phyloP scores from a whole-genome alignment of 2,797 vertebrate species.

The Apodemus agrarius region DNA sequence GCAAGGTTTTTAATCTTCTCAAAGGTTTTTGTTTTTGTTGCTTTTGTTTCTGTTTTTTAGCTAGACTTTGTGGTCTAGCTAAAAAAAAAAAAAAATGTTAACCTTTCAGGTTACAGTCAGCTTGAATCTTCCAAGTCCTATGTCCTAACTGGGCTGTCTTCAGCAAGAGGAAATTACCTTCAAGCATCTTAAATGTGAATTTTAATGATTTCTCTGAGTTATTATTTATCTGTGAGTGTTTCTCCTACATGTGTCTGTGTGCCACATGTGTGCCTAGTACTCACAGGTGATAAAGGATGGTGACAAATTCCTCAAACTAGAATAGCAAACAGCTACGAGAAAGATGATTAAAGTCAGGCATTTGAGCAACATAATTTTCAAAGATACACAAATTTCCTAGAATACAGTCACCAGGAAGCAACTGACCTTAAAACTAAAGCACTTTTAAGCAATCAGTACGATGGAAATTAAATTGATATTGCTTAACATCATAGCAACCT shows the following conservation, averaged over 20 bases:
- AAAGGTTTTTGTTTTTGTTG: background rate
- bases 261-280: background rate
- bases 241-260: background rate
- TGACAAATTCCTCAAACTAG: background rate
- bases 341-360: background rate
- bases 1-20: background rate
- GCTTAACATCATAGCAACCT: background rate
- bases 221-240: background rate
- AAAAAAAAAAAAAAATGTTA: too few species aligned
- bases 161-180: background rate
- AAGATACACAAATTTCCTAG: background rate
- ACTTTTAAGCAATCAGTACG: background rate
- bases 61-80: background rate
- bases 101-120: background rate
- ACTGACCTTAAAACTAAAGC: slow-evolving; percentile 28
- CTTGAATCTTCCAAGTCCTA: background rate
- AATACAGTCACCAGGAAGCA: background rate
- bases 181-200: background rate
- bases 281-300: background rate
- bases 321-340: background rate
- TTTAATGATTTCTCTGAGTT: background rate
- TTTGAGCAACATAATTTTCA: slow-evolving; percentile 35
- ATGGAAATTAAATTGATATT: background rate
- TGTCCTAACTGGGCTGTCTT: background rate
- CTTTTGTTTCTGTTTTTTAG: background rate